Evolutionary conservation across 1,140 invertebrate species (phyloP).

Genomic region (Bombus superbus): DNA sequence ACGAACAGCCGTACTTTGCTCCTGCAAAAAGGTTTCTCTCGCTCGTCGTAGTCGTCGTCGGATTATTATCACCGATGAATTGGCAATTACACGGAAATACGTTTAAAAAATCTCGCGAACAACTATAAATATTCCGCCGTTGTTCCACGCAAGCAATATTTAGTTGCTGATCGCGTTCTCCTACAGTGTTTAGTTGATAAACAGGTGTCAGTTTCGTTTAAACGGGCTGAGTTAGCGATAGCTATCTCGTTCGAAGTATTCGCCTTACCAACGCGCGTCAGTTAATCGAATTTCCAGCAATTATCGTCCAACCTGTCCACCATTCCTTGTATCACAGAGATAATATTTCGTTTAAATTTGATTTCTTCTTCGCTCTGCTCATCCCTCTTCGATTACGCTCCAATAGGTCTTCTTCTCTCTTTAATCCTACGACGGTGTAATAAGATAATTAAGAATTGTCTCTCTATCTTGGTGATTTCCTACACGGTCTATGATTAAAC

Average conservation of each 20-base stretch:
- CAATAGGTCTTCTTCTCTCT: too few species aligned
- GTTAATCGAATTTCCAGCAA: slow-evolving; percentile 2
- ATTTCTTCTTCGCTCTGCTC: not conserved
- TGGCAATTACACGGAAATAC: not conserved
- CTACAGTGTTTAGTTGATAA: slow-evolving; percentile 12
- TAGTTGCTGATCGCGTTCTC: not conserved
- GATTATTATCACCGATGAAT: not conserved
- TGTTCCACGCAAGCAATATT: not conserved
- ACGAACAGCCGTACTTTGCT: slow-evolving; percentile 32
- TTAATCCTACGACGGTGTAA: too few species aligned
- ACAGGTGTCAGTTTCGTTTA: slow-evolving; percentile 27
- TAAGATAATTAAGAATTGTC: too few species aligned
- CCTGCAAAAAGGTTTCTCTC: slow-evolving; percentile 30
- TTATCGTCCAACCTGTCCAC: not conserved
- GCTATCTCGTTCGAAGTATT: not conserved
- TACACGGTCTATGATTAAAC: too few species aligned
- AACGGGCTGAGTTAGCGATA: slow-evolving; percentile 9
- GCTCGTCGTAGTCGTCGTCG: slow-evolving; percentile 25
- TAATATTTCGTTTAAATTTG: not conserved
- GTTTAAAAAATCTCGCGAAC: not conserved
- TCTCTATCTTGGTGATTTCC: too few species aligned
- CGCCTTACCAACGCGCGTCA: not conserved
- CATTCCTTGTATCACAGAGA: not conserved
- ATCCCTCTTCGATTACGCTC: not conserved
- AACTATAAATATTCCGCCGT: not conserved